Evolutionary conservation across 2,888 invertebrate species (phyloP), one percentile per base, ranked within the genome.

Genomic region (Digitonthophagus gazella): DNA sequence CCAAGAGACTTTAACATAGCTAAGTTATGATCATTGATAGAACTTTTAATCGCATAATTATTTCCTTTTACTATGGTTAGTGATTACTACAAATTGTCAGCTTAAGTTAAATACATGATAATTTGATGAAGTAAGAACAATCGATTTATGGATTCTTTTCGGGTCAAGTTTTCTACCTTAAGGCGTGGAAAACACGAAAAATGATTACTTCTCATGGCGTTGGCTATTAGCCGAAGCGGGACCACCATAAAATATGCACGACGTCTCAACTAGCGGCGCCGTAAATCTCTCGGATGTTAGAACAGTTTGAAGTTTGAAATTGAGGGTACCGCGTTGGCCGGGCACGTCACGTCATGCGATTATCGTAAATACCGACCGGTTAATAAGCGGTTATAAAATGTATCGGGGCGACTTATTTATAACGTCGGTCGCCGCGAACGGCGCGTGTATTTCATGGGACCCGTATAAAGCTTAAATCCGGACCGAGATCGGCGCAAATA

Each of bases 371-470:
- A 19, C 61, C 20, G 28, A 44, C 61, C 18, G 18, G 61, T 20
- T 61, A 61, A 61, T 61, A 61, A 61, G 61, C 20, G 61, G 61
- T 61, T 61, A 61, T 61, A 61, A 61, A 61, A 61, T 20, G 61
- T 18, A 19, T 18, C 61, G 28, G 28, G 28, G 28, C 61, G 20
- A 18, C 61, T 61, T 61, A 61, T 61, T 61, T 61, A 61, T 61
- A 61, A 61, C 61, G 20, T n/a, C 57, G 57, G n/a, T n/a, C 14
- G 61, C 61, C 15, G 61, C 18, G 61, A 20, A 18, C 18, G 61
- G 61, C 19, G 19, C 18, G 57, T 57, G 57, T 61, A 61, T 61
- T 61, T 61, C 61, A 61, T 61, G 20, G 19, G 61, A 61, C 18
- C 61, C 19, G 18, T 61, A 19, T 61, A 61, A 61, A 61, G 19